These are phyloP conservation scores for Athalia rosae DNA, from an alignment of 2,888 invertebrate species.

Conservation along the genomic window DNA sequence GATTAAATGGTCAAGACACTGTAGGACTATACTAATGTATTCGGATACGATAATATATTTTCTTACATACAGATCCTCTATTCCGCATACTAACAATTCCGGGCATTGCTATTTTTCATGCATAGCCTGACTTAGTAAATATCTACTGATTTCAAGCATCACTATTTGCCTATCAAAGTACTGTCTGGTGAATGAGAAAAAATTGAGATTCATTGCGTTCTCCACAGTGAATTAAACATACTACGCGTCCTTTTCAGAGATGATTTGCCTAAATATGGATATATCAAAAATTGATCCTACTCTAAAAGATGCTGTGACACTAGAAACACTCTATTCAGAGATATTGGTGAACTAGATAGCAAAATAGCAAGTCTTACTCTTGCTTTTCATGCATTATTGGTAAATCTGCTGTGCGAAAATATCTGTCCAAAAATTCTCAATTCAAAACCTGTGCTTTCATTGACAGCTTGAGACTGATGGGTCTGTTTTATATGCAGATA, in stretches of 20 bases:
- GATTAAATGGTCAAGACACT: constrained; percentile 1
- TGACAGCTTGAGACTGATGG: constrained; percentile 41
- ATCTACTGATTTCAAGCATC: neutral
- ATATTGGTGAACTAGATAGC: neutral
- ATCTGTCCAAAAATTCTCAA: constrained; percentile 25
- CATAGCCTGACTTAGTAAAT: constrained; percentile 3
- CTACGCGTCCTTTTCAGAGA: neutral
- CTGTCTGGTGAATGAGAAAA: neutral
- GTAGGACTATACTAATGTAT: constrained; percentile 29
- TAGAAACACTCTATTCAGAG: neutral
- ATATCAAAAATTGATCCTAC: too few relatives aligned
- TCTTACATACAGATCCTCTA: constrained; percentile 36
- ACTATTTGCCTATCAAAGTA: neutral
- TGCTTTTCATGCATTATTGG: neutral
- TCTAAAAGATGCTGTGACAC: neutral
- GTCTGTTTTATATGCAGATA: constrained; percentile 46
- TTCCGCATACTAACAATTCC: constrained; percentile 38
- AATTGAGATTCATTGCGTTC: neutral
- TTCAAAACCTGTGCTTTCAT: constrained; percentile 36
- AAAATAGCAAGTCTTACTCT: neutral
- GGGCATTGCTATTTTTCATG: constrained; percentile 16
- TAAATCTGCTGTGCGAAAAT: neutral
- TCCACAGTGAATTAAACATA: neutral
- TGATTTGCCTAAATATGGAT: too few relatives aligned
- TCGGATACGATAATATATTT: constrained; percentile 20